A percentile compares a stretch with the other conserved stretches of the same genome.
Evolutionary conservation across 2,113 vertebrate genomes (phyloP).

Genomic region (Pterocles orientalis): DNA sequence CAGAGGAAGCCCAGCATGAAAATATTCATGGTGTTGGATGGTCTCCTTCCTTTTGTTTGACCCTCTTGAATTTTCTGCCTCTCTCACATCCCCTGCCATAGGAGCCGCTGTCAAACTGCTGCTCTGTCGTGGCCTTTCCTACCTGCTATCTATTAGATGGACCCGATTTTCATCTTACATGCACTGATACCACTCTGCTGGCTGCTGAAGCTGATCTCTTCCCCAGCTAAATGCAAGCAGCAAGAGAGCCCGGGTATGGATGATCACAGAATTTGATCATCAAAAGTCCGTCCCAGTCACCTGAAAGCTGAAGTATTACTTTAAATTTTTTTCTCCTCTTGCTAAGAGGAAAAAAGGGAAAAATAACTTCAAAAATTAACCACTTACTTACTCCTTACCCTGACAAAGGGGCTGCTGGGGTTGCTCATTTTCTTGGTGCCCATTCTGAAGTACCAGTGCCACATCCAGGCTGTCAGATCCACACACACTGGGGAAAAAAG

Average conservation of each 20-base stretch:
- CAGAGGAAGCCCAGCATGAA: neutral
- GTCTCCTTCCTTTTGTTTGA: neutral
- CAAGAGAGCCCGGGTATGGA: neutral
- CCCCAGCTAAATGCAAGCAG: neutral
- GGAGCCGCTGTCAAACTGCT: neutral
- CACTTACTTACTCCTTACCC: conserved; percentile 64
- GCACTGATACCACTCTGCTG: neutral
- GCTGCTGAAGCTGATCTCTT: neutral
- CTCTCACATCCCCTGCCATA: accelerated
- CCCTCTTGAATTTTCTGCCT: neutral
- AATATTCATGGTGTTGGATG: neutral
- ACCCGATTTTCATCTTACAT: neutral
- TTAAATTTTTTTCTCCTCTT: neutral
- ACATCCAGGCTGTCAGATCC: conserved; percentile 83
- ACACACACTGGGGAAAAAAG: conserved; percentile 54
- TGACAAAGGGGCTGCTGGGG: conserved; percentile 73
- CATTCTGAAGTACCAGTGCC: conserved; percentile 77
- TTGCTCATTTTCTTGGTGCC: conserved; percentile 78
- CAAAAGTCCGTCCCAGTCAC: neutral
- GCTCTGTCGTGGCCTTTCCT: neutral
- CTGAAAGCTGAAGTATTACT: neutral
- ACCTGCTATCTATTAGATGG: neutral
- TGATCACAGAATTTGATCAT: neutral
- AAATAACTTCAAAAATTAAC: conserved; percentile 64
- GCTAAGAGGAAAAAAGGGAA: conserved; percentile 54